Evolutionary conservation across 2,797 vertebrate genomes (phyloP), one percentile per base, ranked within the genome.

Genomic region (Lutjanus campechanus): DNA sequence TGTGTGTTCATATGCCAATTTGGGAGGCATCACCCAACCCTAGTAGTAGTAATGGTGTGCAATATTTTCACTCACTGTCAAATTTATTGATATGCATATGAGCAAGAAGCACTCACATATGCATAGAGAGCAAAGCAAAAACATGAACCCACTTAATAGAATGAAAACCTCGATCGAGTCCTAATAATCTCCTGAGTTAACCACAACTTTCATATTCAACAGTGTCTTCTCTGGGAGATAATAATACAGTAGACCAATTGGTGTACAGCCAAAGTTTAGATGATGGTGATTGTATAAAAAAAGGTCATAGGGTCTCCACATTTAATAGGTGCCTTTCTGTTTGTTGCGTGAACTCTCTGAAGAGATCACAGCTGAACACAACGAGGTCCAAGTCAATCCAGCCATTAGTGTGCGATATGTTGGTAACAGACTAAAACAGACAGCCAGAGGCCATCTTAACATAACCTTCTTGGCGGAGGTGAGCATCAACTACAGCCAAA

Each of bases 281-380:
- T 69, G 73, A 78, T 50, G 36, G 77, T 71, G 72, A 78, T 59
- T 77, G 60, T 76, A 49, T 19, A 29, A 69, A 69, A 69, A 72
- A 61, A 84, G 80, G 83, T 87, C 79, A 70, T 2, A 5, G 54
- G 66, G 80, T 87, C 73, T 51, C 36, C 46, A 41, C 60, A 83
- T 77, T 86, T 87, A 91, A 90, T 84, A 82, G 79, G 61, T 67
- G n/a, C 75, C 55, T 83, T 88, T 67, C 76, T 68, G 56, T 86
- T 81, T 78, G 77, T 41, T 85, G 75, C 64, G 49, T 88, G 66
- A 84, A 69, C 69, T 68, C 74, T 40, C 61, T 29, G 51, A 47
- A 73, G 70, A 67, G 67, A 76, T 82, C 64, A 68, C 76, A 64
- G 63, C 68, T 66, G 56, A 72, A 53, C 51, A 47, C 60, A 69